Evolutionary conservation across 2,797 vertebrate genomes (phyloP), one percentile per base, ranked within the genome.

Genomic region (Neosilurus mollespiculum): DNA sequence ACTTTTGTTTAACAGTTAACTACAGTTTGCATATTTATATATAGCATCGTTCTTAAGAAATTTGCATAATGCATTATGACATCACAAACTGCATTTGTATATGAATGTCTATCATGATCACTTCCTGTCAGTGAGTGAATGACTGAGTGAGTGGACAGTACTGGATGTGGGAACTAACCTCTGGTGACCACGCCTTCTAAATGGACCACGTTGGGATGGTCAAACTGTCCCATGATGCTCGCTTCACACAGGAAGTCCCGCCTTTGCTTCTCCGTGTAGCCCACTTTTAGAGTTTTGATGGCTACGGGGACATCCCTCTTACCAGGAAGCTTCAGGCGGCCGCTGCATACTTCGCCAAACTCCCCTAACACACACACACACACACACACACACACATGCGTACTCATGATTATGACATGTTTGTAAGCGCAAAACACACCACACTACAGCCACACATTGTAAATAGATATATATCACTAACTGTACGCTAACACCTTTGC

Each of bases 221-320:
- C 97, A 82, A 99, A 99, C 90, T 99, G 98, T 1, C 98, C 98
- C 98, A 99, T 99, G 86, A 99, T 99, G 94, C 98, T 99, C 61
- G 98, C 98, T 92, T 99, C 98, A 77, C 98, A 99, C 62, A 99
- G 92, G 90, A 99, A 99, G 91, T 99, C 98, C 90, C 97, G 93
- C 86, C 97, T 95, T 86, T 99, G 98, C 89, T 99, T 99, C 88
- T 99, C 98, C 0, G 98, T 98, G 91, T 97, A 98, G 89, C 98
- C 98, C 90, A 98, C 97, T 92, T 99, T 99, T 62, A 99, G 89
- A 0, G 97, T 99, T 93, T 99, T 99, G 90, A 99, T 99, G 86
- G 98, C 98, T 4, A 98, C 98, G 0, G 97, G 95, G 86, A 96
- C 93, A 0, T 99, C 98, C 85, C 97, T 94, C 87, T 99, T 99